phyloP scores from a whole-genome alignment of 2,113 vertebrate genomes.

The Elachura formosa region DNA sequence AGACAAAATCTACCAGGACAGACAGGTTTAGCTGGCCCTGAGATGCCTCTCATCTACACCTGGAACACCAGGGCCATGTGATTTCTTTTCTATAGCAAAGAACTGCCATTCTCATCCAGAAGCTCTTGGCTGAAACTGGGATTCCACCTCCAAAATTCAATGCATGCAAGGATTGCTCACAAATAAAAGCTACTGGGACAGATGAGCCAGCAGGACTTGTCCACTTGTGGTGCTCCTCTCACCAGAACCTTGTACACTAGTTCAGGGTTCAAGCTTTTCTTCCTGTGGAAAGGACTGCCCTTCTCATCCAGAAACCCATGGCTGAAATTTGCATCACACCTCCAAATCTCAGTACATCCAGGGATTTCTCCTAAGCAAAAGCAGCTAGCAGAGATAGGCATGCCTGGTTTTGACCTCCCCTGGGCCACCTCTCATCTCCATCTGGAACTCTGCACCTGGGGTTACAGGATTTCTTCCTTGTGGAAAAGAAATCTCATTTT shows the following conservation, averaged over 20 bases:
- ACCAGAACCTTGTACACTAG: not conserved
- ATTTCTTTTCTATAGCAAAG: not conserved
- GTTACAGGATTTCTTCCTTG: not conserved
- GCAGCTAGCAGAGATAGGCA: not conserved
- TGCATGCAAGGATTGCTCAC: not conserved
- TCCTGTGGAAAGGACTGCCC: too few species aligned
- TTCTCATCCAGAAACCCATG: not conserved
- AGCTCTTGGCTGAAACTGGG: not conserved
- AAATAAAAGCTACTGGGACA: not conserved
- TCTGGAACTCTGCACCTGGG: not conserved
- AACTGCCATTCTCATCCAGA: not conserved
- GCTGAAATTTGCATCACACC: not conserved
- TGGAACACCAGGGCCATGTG: not conserved
- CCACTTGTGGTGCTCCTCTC: not conserved
- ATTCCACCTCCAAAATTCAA: not conserved
- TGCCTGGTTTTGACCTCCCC: not conserved
- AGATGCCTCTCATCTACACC: not conserved
- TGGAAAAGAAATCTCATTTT: not conserved
- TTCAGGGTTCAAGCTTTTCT: not conserved
- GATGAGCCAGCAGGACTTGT: not conserved
- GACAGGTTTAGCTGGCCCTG: not conserved
- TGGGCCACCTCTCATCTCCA: not conserved
- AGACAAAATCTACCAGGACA: not conserved
- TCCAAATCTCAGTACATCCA: not conserved
- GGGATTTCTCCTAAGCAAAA: not conserved